Evolutionary conservation across 1,140 invertebrate genomes (phyloP).

Genomic region (Teleopsis dalmanni): DNA sequence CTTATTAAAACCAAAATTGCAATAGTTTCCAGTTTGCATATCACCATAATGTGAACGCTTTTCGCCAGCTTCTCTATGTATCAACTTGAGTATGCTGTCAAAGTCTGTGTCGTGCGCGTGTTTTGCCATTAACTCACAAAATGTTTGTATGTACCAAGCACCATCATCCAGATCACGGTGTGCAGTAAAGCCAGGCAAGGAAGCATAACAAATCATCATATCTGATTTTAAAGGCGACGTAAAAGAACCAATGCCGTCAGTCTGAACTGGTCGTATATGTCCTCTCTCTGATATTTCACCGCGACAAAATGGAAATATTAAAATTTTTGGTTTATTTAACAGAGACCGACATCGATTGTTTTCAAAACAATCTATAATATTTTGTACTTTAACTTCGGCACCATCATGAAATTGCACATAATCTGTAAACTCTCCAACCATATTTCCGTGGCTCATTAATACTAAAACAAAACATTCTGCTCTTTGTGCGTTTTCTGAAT

Average conservation of each 20-base stretch:
- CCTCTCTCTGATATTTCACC: constrained; percentile 33
- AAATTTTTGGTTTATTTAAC: constrained; percentile 64
- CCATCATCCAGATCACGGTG: constrained; percentile 56
- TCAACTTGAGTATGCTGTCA: constrained; percentile 58
- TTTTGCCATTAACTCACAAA: constrained; percentile 67
- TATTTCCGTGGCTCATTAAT: constrained; percentile 53
- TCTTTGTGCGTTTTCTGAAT: constrained; percentile 28
- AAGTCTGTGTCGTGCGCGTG: constrained; percentile 57
- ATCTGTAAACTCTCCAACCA: constrained; percentile 26
- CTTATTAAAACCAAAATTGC: constrained; percentile 29
- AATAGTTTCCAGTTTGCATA: constrained; percentile 25
- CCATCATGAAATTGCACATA: constrained; percentile 47
- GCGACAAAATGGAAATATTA: constrained; percentile 68
- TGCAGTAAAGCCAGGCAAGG: constrained; percentile 55
- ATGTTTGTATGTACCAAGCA: constrained; percentile 68
- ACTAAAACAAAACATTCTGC: constrained; percentile 52
- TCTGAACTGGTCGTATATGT: constrained; percentile 10
- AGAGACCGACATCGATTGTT: constrained; percentile 53
- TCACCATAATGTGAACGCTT: constrained; percentile 7
- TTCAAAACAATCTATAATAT: constrained; percentile 55
- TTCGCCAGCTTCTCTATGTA: constrained; percentile 38
- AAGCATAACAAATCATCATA: constrained; percentile 60
- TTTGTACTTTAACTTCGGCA: constrained; percentile 36
- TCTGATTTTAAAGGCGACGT: constrained; percentile 44
- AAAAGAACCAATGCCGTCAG: constrained; percentile 9